These are phyloP conservation scores for Campopleginae sp. DNA, from an alignment of 2,888 invertebrate species.

Conservation along the genomic window DNA sequence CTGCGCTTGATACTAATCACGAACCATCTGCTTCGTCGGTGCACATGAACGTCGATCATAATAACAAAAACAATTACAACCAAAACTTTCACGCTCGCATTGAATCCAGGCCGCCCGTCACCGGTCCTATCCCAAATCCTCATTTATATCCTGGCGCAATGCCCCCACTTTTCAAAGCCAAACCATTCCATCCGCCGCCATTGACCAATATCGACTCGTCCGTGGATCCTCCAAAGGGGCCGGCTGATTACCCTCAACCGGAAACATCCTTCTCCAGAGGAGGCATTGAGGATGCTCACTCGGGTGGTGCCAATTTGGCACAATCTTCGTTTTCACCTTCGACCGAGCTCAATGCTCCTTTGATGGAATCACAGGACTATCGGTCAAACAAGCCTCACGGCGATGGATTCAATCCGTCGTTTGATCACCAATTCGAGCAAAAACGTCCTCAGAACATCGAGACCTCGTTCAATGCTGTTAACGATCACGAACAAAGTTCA, in stretches of 20 bases:
- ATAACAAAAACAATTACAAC: conserved; percentile 60
- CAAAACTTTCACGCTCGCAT: conserved; percentile 37
- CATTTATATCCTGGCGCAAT: conserved; percentile 87
- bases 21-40: conserved; percentile 20
- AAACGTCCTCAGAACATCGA: conserved; percentile 17
- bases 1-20: conserved; percentile 56
- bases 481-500: conserved; percentile 28
- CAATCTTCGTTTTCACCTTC: conserved; percentile 25
- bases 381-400: conserved; percentile 50
- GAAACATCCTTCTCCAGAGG: conserved; percentile 26
- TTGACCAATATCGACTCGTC: conserved; percentile 55
- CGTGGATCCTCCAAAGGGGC: conserved; percentile 21
- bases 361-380: conserved; percentile 31
- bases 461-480: conserved; percentile 11
- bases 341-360: conserved; percentile 7
- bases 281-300: conserved; percentile 4
- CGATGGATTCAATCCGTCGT: conserved; percentile 16
- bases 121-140: conserved; percentile 87
- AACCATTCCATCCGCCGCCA: conserved; percentile 58
- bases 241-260: conserved; percentile 31
- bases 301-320: neutral
- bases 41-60: conserved; percentile 45
- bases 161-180: conserved; percentile 87
- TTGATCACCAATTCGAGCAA: conserved; percentile 33
- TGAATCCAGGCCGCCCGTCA: conserved; percentile 54